Evolutionary conservation across 2,797 vertebrate genomes (phyloP), one percentile per base, ranked within the genome.

Genomic region (Rousettus madagascariensis): DNA sequence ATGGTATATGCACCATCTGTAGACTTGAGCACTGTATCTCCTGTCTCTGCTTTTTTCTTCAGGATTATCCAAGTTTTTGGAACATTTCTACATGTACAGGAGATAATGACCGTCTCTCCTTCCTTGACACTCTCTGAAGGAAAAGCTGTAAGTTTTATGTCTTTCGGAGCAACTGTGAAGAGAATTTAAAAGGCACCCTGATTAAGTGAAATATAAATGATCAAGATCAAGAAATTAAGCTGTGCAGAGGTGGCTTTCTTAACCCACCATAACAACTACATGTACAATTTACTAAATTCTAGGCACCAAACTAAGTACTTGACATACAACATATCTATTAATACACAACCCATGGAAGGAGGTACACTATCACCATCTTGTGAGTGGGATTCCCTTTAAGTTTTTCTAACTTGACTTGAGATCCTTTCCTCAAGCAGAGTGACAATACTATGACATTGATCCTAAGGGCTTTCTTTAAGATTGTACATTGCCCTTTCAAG

Each of bases 21-120:
- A 8, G 83, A 97, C 59, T 96, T 94, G 15, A 99, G 96, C 61
- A 98, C 92, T 78, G 6, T 97, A 83, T 98, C 96, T 15, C 89
- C 92, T 4, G 77, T 94, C 51, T 96, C 71, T 30, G 26, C 79
- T 94, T 98, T 95, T 63, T 97, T 98, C 85, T 94, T 98, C 59
- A 99, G 96, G 53, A 98, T 97, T 68, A 98, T 95, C 12, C 51
- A 96, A 33, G 98, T 95, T 90, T 96, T 95, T 0, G 98, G 97
- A 79, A 96, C 90, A 69, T 98, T 98, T 2, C 94, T 71, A 33
- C 98, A 98, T 1, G 30, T 93, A 77, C 98, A 99, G 95, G 97
- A 98, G 15, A 99, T 77, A 0, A 65, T 98, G 94, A 99, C 94
- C 15, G 91, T 97, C 86, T 99, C 98, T 92, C 99, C 99, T 95